These are phyloP conservation scores for Butorides virescens DNA, from an alignment of 2,113 vertebrate species.

Conservation along the genomic window DNA sequence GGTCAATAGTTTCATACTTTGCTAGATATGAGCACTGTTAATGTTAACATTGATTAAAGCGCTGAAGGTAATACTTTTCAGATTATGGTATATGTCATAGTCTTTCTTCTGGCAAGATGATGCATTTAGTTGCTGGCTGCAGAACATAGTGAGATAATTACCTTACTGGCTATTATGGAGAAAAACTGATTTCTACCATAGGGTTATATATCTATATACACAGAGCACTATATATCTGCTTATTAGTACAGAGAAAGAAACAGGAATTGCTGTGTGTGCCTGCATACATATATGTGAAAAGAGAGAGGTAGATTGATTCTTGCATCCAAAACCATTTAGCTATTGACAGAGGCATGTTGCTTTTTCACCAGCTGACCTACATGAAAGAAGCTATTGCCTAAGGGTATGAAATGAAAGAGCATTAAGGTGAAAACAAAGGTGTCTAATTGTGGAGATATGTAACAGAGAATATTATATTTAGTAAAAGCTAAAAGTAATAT, in stretches of 20 bases:
- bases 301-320: neutral
- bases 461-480: neutral
- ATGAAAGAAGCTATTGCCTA: neutral
- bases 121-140: conserved; percentile 38
- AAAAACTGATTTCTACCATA: neutral
- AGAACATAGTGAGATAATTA: conserved; percentile 64
- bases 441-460: neutral
- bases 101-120: conserved; percentile 40
- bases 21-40: neutral
- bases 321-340: neutral
- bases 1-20: conserved; percentile 37
- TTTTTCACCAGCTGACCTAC: neutral
- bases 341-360: neutral
- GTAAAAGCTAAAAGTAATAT: neutral
- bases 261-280: neutral
- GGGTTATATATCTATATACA: neutral
- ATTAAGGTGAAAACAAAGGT: conserved; percentile 5
- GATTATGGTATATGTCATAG: conserved; percentile 16
- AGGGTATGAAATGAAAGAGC: neutral
- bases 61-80: conserved; percentile 43
- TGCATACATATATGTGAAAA: neutral
- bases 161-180: conserved; percentile 34
- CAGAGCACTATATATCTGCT: neutral
- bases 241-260: neutral
- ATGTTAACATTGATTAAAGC: conserved; percentile 71